These are phyloP conservation scores for Drosophila diplacantha DNA, from an alignment of 2,888 invertebrate species.

Conservation along the genomic window DNA sequence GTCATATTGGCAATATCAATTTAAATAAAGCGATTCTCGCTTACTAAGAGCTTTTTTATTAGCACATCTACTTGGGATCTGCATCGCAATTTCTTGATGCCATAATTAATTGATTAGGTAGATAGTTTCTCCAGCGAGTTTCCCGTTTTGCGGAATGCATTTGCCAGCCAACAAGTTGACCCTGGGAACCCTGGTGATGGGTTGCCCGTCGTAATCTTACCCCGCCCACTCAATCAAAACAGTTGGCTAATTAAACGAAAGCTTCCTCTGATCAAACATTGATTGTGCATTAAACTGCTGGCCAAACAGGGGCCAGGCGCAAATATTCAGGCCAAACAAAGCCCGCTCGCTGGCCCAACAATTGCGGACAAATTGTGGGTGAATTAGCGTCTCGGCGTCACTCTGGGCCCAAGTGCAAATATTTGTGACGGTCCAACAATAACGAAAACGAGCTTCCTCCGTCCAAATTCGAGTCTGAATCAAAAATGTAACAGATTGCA, in stretches of 20 bases:
- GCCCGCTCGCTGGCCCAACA: constrained; percentile 34
- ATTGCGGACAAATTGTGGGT: constrained; percentile 58
- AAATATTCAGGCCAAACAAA: constrained; percentile 29
- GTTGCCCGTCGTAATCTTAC: constrained; percentile 6
- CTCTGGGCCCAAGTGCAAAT: constrained; percentile 59
- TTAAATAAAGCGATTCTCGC: constrained; percentile 10
- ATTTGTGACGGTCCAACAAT: constrained; percentile 61
- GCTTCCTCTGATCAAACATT: constrained; percentile 55
- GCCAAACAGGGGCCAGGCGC: constrained; percentile 46
- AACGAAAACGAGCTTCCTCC: constrained; percentile 40
- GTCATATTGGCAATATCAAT: constrained; percentile 27
- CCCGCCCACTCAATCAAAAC: constrained; percentile 33
- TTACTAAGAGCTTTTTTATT: constrained; percentile 10
- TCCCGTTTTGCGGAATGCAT: constrained; percentile 42
- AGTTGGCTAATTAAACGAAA: constrained; percentile 64
- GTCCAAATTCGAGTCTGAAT: constrained; percentile 11
- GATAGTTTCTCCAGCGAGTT: constrained; percentile 21
- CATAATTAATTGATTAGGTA: constrained; percentile 57
- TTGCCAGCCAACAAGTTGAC: constrained; percentile 43
- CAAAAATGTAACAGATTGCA: constrained; percentile 75
- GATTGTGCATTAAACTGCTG: constrained; percentile 65
- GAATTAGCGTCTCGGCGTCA: constrained; percentile 49
- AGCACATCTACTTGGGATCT: constrained; percentile 15
- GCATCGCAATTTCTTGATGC: constrained; percentile 40
- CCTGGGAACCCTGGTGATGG: constrained; percentile 30